Base-by-base conservation (phyloP, 2,113 vertebrate species). In the Microcebus ravelobensis region DNA sequence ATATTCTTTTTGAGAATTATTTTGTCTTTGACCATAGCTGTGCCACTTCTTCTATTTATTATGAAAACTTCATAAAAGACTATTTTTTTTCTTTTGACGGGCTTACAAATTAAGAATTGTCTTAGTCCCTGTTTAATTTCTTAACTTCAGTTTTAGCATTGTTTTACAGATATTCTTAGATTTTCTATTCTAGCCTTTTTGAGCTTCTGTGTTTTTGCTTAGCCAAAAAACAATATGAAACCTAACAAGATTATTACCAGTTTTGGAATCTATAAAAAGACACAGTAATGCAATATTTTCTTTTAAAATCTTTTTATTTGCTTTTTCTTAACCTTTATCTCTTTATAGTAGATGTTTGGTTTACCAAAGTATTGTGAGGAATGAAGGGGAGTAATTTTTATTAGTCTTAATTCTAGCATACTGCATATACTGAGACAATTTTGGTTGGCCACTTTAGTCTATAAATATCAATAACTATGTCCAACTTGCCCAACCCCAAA, bases 281-380 rank as follows among this genome's bases (percentile, higher is more conserved):
- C n/a, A 68, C 27, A 52, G 14, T 85, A 81, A 23, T 94, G 34
- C 34, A 70, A 45, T 63, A 39, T 39, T 71, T 95, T 90, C 39
- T 83, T 91, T 81, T 74, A 52, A 87, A 70, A 70, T 79, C 14
- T 55, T 80, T 94, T 52, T 74, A n/a, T 87, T 94, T 92, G 20
- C 25, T 86, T 67, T 90, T 82, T 70, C 14, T 91, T 91, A 68
- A 68, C 61, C 87, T 92, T 76, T 87, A n/a, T 45, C 61, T 67
- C 31, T 42, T 48, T 79, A 10, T 91, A 77, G 71, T 25, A 63
- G 59, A 29, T 76, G 45, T 55, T 76, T 96, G 14, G 29, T 68
- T 94, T 92, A 34, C 76, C 15, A 80, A 83, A 83, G 29, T 50
- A 90, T 83, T 92, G 0, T 87, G 52, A 68, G 36, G 61, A 95